phyloP scores from a whole-genome alignment of 2,113 vertebrate genomes.

The Eulacestoma nigropectus region DNA sequence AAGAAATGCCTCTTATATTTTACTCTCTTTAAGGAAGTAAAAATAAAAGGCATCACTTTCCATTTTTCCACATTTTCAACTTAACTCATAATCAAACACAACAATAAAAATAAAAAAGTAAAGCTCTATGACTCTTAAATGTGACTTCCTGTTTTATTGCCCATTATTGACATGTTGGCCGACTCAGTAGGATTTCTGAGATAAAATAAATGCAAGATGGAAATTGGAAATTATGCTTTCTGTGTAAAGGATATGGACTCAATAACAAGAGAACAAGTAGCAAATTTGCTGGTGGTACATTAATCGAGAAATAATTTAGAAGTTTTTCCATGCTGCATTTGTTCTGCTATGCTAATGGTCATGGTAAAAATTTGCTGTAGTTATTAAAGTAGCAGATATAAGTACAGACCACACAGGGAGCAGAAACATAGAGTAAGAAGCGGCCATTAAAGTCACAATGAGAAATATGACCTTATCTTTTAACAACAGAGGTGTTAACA shows the following conservation, averaged over 20 bases:
- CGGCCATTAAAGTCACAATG: slow-evolving; percentile 18
- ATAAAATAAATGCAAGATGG: not conserved
- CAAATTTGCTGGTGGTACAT: not conserved
- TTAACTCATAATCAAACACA: not conserved
- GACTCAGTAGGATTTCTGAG: not conserved
- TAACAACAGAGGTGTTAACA: slow-evolving; percentile 43
- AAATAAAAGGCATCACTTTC: not conserved
- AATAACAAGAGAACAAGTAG: not conserved
- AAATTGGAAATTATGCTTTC: not conserved
- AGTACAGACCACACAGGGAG: not conserved
- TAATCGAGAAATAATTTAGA: not conserved
- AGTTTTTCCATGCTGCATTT: not conserved
- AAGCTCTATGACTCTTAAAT: not conserved
- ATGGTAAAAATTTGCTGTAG: not conserved
- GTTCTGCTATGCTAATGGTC: not conserved
- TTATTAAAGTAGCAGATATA: slow-evolving; percentile 35
- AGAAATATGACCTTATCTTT: slow-evolving; percentile 34
- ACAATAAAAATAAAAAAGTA: not conserved
- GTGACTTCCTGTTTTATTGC: not conserved
- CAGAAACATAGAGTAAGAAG: not conserved
- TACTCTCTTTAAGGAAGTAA: rapidly evolving
- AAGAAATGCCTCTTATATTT: not conserved
- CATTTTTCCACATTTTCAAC: not conserved
- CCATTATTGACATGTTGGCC: not conserved
- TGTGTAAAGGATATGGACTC: not conserved